Base-by-base conservation (phyloP, 2,113 vertebrate species). In the Athene noctua region DNA sequence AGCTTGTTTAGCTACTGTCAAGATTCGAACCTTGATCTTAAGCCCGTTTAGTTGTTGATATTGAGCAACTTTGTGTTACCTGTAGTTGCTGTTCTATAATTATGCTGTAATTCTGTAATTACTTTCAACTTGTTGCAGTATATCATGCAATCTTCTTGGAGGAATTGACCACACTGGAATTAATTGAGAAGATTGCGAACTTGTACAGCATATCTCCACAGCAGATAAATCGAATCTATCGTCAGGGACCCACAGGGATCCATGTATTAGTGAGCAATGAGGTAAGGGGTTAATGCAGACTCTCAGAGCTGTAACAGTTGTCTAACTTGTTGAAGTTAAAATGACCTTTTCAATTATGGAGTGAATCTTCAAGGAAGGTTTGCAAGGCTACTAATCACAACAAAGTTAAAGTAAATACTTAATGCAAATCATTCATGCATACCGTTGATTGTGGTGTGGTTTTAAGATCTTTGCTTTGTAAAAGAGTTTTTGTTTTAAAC, bases 71-170 rank as follows among this genome's bases (percentile, higher is more conserved):
- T 84, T 47, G 75, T 90, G 52, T 47, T 25, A 30, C 11, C 46
- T 54, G 11, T 40, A 61, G 55, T 68, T 65, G 44, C n/a, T 94
- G 6, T 21, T 83, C 62, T 54, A 10, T 13, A 74, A 52, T 80
- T 74, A 52, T 30, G 30, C 17, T 51, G 4, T 67, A 88, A 71
- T 42, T 71, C 46, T 68, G 20, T 66, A 62, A 88, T 67, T 80
- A 9, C 62, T 51, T 81, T 55, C 68, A 74, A 67, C 55, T 59
- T 80, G 44, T 91, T 97, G 51, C 96, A 99, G 99, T 99, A 72
- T 99, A 99, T 97, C 99, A 99, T 22, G 99, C 99, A 73, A 98
- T 99, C 95, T 99, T 99, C 96, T 94, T 99, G 96, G 99, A 99
- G 89, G 99, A 99, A 40, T 88, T 99, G 94, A 99, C 99, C 4